phyloP scores from a whole-genome alignment of 2,113 vertebrate genomes.

The Calonectris borealis region DNA sequence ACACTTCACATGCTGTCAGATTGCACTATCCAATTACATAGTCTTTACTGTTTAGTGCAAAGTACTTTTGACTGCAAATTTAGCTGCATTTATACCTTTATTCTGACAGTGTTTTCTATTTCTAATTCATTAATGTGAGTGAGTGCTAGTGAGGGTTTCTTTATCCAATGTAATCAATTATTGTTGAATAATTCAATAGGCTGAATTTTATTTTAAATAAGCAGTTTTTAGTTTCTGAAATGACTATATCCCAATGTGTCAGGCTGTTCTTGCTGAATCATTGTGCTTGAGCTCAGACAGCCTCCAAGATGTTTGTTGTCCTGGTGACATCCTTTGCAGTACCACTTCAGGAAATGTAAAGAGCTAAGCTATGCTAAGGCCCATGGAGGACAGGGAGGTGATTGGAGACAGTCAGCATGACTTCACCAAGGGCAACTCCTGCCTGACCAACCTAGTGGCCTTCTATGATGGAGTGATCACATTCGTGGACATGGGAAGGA shows the following conservation, averaged over 20 bases:
- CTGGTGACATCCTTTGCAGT: not conserved
- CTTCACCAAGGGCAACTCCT: too few species aligned
- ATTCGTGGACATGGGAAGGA: too few species aligned
- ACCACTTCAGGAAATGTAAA: not conserved
- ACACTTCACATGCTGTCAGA: not conserved
- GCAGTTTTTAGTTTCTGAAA: not conserved
- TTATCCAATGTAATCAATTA: conserved; percentile 2
- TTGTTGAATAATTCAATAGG: conserved; percentile 47
- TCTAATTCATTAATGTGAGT: not conserved
- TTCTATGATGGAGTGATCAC: too few species aligned
- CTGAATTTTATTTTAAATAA: conserved; percentile 24
- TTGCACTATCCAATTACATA: not conserved
- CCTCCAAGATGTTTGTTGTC: not conserved
- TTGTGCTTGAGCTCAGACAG: not conserved
- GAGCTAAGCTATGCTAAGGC: not conserved
- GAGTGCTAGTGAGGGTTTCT: not conserved
- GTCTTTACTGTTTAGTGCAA: not conserved
- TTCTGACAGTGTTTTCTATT: conserved; percentile 5
- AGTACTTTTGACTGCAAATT: conserved; percentile 5
- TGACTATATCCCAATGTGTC: not conserved
- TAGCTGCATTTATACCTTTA: not conserved
- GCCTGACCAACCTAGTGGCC: too few species aligned
- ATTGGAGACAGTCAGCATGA: too few species aligned
- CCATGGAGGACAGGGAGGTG: too few species aligned
- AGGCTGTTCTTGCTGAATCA: conserved; percentile 38